phyloP scores from a whole-genome alignment of 2,888 invertebrate species.

The Parnassius apollo region DNA sequence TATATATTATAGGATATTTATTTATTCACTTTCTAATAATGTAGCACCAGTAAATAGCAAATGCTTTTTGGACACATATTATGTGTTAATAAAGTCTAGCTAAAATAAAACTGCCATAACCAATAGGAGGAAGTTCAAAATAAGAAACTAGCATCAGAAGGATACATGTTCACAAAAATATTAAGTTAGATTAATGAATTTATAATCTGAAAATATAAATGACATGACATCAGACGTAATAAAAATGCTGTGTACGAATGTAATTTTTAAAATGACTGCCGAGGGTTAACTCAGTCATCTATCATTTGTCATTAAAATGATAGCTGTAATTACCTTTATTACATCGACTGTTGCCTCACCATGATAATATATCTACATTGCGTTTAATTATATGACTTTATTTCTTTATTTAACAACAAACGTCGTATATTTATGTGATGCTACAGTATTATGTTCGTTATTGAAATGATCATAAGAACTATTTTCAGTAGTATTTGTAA shows the following conservation, averaged over 20 bases:
- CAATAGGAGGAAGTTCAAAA: not conserved
- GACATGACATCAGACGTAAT: constrained; percentile 19
- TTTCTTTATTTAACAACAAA: constrained; percentile 32
- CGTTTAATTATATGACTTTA: constrained; percentile 59
- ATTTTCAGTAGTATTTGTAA: not conserved
- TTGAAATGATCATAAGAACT: not conserved
- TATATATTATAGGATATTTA: too few species aligned
- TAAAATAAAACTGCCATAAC: too few species aligned
- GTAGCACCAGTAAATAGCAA: too few species aligned
- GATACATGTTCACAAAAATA: not conserved
- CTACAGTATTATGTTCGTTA: constrained; percentile 16
- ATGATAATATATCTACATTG: constrained; percentile 56
- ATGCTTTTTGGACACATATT: too few species aligned
- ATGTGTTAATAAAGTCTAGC: too few species aligned
- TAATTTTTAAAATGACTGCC: constrained; percentile 20
- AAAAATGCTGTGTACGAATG: constrained; percentile 14
- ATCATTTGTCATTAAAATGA: constrained; percentile 46
- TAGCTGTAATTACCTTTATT: constrained; percentile 50
- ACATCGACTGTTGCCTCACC: constrained; percentile 43
- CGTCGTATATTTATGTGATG: constrained; percentile 18
- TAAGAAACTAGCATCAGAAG: not conserved
- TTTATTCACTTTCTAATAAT: too few species aligned
- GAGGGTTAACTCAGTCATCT: constrained; percentile 32
- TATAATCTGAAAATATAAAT: constrained; percentile 25
- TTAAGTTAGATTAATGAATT: constrained; percentile 23